Conservation (phyloP, 2,888 invertebrate species). For the Ernsta delagoae region DNA sequence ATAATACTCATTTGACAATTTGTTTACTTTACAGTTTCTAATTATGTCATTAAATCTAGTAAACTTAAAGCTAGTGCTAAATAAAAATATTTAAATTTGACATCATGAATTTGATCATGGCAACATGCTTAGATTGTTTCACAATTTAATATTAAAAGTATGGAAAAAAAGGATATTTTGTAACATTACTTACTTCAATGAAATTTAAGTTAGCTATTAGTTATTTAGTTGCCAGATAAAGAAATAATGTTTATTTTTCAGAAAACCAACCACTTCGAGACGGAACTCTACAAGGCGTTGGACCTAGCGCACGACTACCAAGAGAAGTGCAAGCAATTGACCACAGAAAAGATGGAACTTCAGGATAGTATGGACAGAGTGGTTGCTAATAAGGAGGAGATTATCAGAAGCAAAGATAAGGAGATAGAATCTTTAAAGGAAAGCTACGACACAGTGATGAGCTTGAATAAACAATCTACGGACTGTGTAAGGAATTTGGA, state of each 20-base stretch:
- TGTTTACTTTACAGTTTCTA: no score
- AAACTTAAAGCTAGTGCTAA: no score
- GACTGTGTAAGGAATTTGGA: constrained; percentile 86
- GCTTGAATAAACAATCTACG: constrained; percentile 83
- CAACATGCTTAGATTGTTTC: no score
- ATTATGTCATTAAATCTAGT: no score
- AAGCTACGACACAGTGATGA: constrained; percentile 76
- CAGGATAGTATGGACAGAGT: constrained; percentile 68
- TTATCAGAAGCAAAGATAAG: constrained; percentile 61
- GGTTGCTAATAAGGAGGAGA: constrained; percentile 54
- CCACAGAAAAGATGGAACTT: constrained; percentile 73
- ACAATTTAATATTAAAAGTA: no score
- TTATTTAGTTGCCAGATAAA: no score
- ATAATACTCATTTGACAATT: background rate
- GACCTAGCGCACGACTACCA: constrained; percentile 88
- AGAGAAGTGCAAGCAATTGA: constrained; percentile 85
- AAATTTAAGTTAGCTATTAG: no score
- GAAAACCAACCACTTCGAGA: constrained; percentile 86
- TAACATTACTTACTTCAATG: no score
- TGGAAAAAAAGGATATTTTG: no score
- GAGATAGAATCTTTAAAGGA: constrained; percentile 76
- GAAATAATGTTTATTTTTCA: constrained; percentile 44
- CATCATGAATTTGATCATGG: no score
- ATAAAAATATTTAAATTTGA: no score
- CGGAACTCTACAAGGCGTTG: constrained; percentile 89